phyloP scores from a whole-genome alignment of 2,888 invertebrate species.

The Idaea biselata region DNA sequence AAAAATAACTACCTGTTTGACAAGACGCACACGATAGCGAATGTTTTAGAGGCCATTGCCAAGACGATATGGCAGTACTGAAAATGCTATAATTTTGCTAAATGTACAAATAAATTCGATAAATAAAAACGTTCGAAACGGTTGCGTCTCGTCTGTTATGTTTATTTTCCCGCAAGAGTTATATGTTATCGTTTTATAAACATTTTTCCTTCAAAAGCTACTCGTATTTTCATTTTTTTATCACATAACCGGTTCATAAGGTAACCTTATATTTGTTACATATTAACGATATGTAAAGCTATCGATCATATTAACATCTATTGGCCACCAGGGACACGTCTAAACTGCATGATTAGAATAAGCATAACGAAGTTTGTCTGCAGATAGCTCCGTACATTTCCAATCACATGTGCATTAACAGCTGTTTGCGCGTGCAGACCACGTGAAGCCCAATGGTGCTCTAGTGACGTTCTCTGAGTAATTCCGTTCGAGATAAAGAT shows the following conservation, averaged over 20 bases:
- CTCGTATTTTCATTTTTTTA: background rate
- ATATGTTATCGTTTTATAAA: background rate
- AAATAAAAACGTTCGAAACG: background rate
- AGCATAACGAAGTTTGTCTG: conserved; percentile 8
- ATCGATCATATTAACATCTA: background rate
- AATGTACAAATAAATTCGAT: conserved; percentile 3
- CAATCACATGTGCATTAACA: conserved; percentile 49
- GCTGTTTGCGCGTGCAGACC: conserved; percentile 54
- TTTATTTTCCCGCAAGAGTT: background rate
- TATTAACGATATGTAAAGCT: background rate
- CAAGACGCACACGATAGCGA: conserved; percentile 54
- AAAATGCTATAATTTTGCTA: conserved; percentile 1
- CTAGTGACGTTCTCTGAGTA: conserved; percentile 38
- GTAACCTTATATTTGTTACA: background rate
- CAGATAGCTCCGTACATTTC: conserved; percentile 35
- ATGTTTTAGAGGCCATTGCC: conserved; percentile 63
- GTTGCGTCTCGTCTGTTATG: background rate
- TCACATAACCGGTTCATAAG: background rate
- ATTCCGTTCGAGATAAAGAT: conserved; percentile 7
- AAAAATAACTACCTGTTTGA: conserved; percentile 76
- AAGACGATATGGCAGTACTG: conserved; percentile 40
- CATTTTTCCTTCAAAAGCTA: background rate
- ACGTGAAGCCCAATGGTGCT: conserved; percentile 52
- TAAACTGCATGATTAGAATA: background rate
- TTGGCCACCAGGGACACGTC: background rate